A percentile compares a stretch with the other conserved stretches of the same genome.
phyloP scores from a whole-genome alignment of 2,888 invertebrate species.

The Callyntrura sp. region DNA sequence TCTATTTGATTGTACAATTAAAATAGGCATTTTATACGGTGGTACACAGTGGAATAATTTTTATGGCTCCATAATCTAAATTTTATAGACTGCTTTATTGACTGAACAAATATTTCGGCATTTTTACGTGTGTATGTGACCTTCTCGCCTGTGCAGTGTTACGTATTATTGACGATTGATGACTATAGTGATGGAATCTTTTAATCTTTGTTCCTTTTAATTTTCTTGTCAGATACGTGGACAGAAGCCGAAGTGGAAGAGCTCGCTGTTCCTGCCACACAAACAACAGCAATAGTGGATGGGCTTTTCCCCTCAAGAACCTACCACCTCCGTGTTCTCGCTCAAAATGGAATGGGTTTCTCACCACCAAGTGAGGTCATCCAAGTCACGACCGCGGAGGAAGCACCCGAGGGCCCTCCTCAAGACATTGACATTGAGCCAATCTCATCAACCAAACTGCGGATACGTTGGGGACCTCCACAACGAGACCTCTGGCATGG shows the following conservation, averaged over 20 bases:
- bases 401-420: conserved; percentile 95
- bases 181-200: too few relatives aligned
- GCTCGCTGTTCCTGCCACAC: conserved; percentile 93
- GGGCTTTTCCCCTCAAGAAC: conserved; percentile 94
- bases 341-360: conserved; percentile 94
- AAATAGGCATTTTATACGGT: too few relatives aligned
- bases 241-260: conserved; percentile 91
- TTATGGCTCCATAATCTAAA: too few relatives aligned
- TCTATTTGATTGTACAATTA: too few relatives aligned
- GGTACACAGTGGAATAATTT: too few relatives aligned
- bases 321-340: conserved; percentile 95
- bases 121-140: too few relatives aligned
- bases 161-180: too few relatives aligned
- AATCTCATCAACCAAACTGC: conserved; percentile 93
- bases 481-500: conserved; percentile 93
- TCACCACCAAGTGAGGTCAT: conserved; percentile 95
- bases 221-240: conserved; percentile 80
- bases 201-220: too few relatives aligned
- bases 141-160: too few relatives aligned
- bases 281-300: conserved; percentile 92
- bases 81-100: too few relatives aligned
- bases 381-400: conserved; percentile 94
- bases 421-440: conserved; percentile 93
- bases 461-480: conserved; percentile 95
- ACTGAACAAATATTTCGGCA: too few relatives aligned